These are phyloP conservation scores for Suillia variegata DNA, from an alignment of 2,888 invertebrate genomes.

Conservation along the genomic window DNA sequence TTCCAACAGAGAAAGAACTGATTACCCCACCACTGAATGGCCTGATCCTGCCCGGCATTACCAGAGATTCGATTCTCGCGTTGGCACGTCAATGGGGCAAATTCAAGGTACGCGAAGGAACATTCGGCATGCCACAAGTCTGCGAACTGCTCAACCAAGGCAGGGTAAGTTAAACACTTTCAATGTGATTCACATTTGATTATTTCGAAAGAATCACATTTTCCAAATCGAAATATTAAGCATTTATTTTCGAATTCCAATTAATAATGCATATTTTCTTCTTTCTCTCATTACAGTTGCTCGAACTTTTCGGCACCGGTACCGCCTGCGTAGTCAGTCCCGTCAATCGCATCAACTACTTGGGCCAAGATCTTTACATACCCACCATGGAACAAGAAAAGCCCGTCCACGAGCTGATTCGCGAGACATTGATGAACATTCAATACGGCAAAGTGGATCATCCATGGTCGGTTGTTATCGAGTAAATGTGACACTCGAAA, in stretches of 20 bases:
- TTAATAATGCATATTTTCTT: background rate
- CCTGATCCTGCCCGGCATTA: constrained; percentile 93
- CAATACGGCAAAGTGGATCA: constrained; percentile 87
- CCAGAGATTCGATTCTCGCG: constrained; percentile 84
- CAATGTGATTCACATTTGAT: no score
- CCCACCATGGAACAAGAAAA: constrained; percentile 77
- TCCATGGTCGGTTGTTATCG: constrained; percentile 76
- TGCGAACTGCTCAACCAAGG: constrained; percentile 75
- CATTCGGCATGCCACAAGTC: constrained; percentile 84
- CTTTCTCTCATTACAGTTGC: constrained; percentile 67
- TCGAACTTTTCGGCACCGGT: constrained; percentile 97
- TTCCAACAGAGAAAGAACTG: constrained; percentile 78
- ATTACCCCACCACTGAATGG: constrained; percentile 93
- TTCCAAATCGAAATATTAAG: background rate
- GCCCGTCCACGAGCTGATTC: constrained; percentile 75
- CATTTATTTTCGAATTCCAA: background rate
- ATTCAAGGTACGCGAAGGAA: constrained; percentile 79
- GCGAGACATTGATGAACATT: constrained; percentile 81
- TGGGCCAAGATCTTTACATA: constrained; percentile 70
- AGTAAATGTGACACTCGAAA: constrained; percentile 53
- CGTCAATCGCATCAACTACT: constrained; percentile 82
- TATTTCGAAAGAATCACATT: background rate
- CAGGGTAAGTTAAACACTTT: constrained; percentile 67
- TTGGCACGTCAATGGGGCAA: constrained; percentile 84
- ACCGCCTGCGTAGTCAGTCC: constrained; percentile 96